These are phyloP conservation scores for Erebia epiphron DNA, from an alignment of 2,888 invertebrate species.

Conservation along the genomic window DNA sequence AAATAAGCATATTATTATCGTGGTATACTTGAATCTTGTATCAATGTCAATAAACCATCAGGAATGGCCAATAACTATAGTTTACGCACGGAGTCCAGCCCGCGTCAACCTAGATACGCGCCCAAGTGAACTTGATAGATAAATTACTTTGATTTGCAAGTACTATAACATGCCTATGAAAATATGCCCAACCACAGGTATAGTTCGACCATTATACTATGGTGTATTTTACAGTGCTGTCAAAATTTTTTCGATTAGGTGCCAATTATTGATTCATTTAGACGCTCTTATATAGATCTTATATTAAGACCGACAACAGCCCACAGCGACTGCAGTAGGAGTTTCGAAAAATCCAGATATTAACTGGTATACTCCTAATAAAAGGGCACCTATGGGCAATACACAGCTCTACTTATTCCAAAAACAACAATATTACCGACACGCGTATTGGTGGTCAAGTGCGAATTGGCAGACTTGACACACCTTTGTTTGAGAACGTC, in stretches of 20 bases:
- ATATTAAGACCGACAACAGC: no score
- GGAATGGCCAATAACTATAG: conserved; percentile 12
- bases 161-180: conserved; percentile 5
- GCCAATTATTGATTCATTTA: no score
- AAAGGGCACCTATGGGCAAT: no score
- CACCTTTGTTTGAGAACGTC: no score
- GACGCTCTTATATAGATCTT: no score
- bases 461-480: no score
- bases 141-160: conserved; percentile 24
- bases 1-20: conserved; percentile 1
- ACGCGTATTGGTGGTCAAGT: no score
- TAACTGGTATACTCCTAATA: no score
- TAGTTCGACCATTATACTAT: neutral
- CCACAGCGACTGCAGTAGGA: no score
- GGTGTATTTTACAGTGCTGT: neutral
- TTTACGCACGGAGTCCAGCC: neutral
- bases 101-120: conserved; percentile 17
- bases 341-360: no score
- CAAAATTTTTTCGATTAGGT: neutral
- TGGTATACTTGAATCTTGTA: conserved; percentile 10
- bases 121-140: conserved; percentile 23
- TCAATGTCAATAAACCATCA: conserved; percentile 20
- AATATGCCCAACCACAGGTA: conserved; percentile 23
- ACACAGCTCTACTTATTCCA: no score
- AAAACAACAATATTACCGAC: no score